A percentile compares a stretch with the other conserved stretches of the same genome.
Evolutionary conservation across 2,888 invertebrate genomes (phyloP).

Genomic region (Dimorphilus gyrociliatus): DNA sequence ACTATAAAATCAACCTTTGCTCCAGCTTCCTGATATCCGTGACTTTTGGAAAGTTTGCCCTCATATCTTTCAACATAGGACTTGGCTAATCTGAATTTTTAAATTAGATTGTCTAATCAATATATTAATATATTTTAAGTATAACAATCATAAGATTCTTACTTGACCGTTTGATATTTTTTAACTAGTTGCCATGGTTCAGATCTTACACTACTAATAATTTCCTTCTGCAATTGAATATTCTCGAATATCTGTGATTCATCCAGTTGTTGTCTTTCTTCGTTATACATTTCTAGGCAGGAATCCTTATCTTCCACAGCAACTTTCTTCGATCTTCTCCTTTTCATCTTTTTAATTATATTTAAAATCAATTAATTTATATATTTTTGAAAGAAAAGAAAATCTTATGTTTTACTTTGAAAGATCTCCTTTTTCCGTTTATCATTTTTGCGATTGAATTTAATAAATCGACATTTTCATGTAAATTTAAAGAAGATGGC

Average conservation of each 20-base stretch:
- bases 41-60: constrained; percentile 42
- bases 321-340: too few relatives aligned
- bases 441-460: too few relatives aligned
- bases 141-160: constrained; percentile 2
- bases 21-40: constrained; percentile 32
- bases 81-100: constrained; percentile 51
- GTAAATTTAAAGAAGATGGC: too few relatives aligned
- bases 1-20: too few relatives aligned
- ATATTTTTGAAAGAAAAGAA: too few relatives aligned
- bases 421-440: too few relatives aligned
- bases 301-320: too few relatives aligned
- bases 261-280: constrained; percentile 23
- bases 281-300: constrained; percentile 11
- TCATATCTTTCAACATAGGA: constrained; percentile 72
- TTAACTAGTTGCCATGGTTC: constrained; percentile 37
- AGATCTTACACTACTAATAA: constrained; percentile 59
- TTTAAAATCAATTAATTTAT: too few relatives aligned
- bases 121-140: background rate
- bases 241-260: constrained; percentile 76
- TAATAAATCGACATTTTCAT: too few relatives aligned
- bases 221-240: constrained; percentile 74
- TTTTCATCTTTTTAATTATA: too few relatives aligned
- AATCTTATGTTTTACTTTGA: too few relatives aligned
- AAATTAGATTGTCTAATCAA: constrained; percentile 2
- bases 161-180: constrained; percentile 31